These are phyloP conservation scores for Entelurus aequoreus DNA, from an alignment of 2,113 vertebrate genomes.

Conservation along the genomic window DNA sequence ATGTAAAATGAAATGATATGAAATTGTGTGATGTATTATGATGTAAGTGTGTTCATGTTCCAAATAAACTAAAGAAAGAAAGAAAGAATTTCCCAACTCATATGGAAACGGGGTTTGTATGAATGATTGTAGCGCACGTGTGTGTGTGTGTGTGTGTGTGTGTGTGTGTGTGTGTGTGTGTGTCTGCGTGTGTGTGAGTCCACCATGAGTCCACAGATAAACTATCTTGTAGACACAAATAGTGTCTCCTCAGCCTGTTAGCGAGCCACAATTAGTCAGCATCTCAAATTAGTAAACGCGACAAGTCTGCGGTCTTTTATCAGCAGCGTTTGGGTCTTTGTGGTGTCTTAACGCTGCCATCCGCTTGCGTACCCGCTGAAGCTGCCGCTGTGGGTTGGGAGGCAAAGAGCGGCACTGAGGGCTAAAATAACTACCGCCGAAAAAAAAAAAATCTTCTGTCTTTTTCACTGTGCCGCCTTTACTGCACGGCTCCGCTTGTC, in stretches of 20 bases:
- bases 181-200: no score
- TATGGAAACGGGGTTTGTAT: no score
- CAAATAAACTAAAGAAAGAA: no score
- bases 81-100: no score
- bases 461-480: no score
- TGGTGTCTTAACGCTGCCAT: background rate
- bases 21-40: no score
- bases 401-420: background rate
- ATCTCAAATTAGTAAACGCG: slow-evolving; percentile 2
- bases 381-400: background rate
- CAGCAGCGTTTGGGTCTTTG: background rate
- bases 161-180: no score
- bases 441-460: background rate
- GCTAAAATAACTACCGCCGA: background rate
- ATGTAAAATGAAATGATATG: no score
- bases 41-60: no score
- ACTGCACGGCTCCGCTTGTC: slow-evolving; percentile 37
- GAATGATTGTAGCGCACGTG: no score
- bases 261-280: background rate
- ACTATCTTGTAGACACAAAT: background rate
- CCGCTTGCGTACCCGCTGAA: no score
- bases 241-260: background rate
- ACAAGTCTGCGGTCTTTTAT: background rate
- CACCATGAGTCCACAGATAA: background rate
- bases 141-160: no score